These are phyloP conservation scores for Amitus sp. DNA, from an alignment of 2,888 invertebrate species.

Conservation along the genomic window DNA sequence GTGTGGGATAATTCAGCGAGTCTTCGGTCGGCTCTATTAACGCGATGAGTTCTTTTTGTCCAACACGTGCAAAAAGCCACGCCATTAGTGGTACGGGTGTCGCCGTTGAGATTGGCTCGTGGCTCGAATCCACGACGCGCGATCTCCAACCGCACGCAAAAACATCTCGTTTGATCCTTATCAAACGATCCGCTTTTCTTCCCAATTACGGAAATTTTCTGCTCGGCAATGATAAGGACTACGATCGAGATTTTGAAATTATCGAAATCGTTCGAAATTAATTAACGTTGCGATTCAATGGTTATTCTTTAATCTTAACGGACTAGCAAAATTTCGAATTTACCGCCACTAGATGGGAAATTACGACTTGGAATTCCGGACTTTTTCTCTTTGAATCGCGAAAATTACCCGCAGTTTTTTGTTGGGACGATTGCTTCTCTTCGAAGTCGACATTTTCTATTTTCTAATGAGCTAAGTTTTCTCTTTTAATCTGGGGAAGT, in stretches of 20 bases:
- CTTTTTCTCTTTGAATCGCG: too few species aligned
- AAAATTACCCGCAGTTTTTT: too few species aligned
- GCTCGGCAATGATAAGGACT: background rate
- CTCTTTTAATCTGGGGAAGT: too few species aligned
- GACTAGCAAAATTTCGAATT: too few species aligned
- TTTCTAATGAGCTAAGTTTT: too few species aligned
- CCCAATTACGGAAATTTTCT: background rate
- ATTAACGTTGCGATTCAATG: too few species aligned
- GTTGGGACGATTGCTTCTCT: too few species aligned
- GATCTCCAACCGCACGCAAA: conserved; percentile 19
- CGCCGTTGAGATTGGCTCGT: conserved; percentile 22
- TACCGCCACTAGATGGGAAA: too few species aligned
- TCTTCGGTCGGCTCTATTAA: conserved; percentile 17
- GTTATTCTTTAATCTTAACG: too few species aligned
- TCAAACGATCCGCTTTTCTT: conserved; percentile 9
- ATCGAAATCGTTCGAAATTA: background rate
- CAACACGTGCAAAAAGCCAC: conserved; percentile 13
- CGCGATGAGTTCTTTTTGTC: conserved; percentile 22
- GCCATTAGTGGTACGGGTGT: conserved; percentile 28
- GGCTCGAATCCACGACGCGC: conserved; percentile 16
- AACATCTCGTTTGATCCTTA: conserved; percentile 13
- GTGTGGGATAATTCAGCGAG: conserved; percentile 2
- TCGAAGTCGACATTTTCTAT: too few species aligned
- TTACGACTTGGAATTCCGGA: too few species aligned
- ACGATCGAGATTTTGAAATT: too few species aligned